Conservation (phyloP, 2,113 vertebrate genomes). For the Cochlearius cochlearius region DNA sequence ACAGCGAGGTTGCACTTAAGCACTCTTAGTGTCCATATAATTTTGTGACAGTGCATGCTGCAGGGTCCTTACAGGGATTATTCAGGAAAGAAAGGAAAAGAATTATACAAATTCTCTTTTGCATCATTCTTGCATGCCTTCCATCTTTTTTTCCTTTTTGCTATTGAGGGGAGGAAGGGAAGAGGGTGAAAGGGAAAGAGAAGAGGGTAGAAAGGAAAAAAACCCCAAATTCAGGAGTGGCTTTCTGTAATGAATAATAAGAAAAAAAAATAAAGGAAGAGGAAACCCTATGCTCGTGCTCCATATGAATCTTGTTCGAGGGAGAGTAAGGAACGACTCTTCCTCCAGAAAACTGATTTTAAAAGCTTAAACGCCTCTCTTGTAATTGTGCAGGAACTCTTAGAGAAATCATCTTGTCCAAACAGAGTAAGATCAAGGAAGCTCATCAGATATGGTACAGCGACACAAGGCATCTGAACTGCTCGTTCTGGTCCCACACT, state of each 20-base stretch:
- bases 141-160: not conserved
- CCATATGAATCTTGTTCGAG: not conserved
- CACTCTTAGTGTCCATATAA: not conserved
- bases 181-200: not conserved
- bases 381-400: not conserved
- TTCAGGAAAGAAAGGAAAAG: not conserved
- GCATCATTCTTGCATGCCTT: not conserved
- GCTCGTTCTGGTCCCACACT: not conserved
- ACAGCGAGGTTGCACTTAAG: accelerated
- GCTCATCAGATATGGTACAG: not conserved
- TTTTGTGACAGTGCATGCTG: not conserved
- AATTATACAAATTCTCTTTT: not conserved
- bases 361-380: not conserved
- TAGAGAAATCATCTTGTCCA: not conserved
- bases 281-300: not conserved
- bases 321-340: not conserved
- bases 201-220: not conserved
- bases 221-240: not conserved
- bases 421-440: not conserved
- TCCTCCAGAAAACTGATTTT: not conserved
- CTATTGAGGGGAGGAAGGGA: accelerated
- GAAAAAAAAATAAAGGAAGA: not conserved
- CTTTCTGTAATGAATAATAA: not conserved
- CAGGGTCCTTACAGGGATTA: not conserved
- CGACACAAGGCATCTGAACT: not conserved